Conservation (phyloP, 2,888 invertebrate species). For the Volucella inflata region DNA sequence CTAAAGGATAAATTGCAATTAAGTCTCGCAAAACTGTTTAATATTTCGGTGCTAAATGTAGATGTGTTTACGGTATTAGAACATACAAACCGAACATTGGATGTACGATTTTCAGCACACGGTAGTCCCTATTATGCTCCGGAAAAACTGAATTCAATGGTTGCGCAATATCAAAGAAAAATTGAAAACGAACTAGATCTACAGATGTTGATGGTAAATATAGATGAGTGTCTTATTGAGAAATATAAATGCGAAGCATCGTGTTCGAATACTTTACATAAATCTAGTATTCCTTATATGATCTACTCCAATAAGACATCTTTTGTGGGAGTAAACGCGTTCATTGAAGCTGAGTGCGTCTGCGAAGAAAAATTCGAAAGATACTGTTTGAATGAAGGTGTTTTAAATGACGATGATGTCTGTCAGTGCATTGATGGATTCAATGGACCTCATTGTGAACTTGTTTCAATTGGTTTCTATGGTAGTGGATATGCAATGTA, state of each 20-base stretch:
- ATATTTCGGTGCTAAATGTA: slow-evolving; percentile 92
- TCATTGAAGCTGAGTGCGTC: slow-evolving; percentile 91
- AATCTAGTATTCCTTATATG: slow-evolving; percentile 89
- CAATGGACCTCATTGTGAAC: slow-evolving; percentile 95
- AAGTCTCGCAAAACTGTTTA: slow-evolving; percentile 88
- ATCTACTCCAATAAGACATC: slow-evolving; percentile 97
- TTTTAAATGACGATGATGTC: slow-evolving; percentile 85
- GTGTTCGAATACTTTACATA: slow-evolving; percentile 91
- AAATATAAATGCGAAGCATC: slow-evolving; percentile 89
- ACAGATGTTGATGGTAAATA: slow-evolving; percentile 93
- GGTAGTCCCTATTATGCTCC: slow-evolving; percentile 96
- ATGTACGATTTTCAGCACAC: slow-evolving; percentile 96
- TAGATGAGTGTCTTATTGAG: slow-evolving; percentile 94
- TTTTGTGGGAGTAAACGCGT: slow-evolving; percentile 95
- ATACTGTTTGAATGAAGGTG: slow-evolving; percentile 91
- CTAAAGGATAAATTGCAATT: slow-evolving; percentile 84
- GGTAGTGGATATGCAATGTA: slow-evolving; percentile 98
- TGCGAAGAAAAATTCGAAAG: slow-evolving; percentile 85
- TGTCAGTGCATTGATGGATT: slow-evolving; percentile 93
- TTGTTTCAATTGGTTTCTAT: slow-evolving; percentile 93
- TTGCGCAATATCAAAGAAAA: slow-evolving; percentile 89
- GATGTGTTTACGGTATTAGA: slow-evolving; percentile 96
- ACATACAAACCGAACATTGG: slow-evolving; percentile 87
- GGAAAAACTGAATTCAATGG: slow-evolving; percentile 93
- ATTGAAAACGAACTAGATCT: slow-evolving; percentile 89